phyloP scores from a whole-genome alignment of 2,113 vertebrate species.

The Nymphicus hollandicus region DNA sequence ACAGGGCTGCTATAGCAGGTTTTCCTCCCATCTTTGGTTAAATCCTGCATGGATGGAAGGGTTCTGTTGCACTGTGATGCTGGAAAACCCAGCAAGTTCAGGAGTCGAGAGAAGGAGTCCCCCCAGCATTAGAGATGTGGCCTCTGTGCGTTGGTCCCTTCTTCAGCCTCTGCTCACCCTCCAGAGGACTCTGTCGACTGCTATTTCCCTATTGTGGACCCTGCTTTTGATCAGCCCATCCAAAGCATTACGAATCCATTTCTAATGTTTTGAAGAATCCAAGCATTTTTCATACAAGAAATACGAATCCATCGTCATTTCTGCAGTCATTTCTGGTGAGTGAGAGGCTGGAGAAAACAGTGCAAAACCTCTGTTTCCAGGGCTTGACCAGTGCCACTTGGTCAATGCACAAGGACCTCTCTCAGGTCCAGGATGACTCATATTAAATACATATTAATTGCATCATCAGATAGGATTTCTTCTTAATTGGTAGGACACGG shows the following conservation, averaged over 20 bases:
- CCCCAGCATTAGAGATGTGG: fast-evolving
- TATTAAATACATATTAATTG: not conserved
- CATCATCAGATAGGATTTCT: not conserved
- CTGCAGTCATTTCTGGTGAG: not conserved
- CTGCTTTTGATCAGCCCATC: not conserved
- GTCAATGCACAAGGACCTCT: fast-evolving
- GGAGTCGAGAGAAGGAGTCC: not conserved
- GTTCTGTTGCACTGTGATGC: fast-evolving
- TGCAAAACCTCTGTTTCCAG: not conserved
- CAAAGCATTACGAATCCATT: not conserved
- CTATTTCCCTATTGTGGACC: not conserved
- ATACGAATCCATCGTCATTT: not conserved
- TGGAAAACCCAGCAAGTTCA: not conserved
- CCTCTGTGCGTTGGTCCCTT: not conserved
- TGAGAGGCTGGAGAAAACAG: not conserved
- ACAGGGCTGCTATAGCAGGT: not conserved
- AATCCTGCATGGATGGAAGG: not conserved
- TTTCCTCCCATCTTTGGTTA: not conserved
- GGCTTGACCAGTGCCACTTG: fast-evolving
- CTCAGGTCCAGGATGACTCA: not conserved
- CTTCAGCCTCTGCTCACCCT: not conserved
- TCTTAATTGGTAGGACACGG: not conserved
- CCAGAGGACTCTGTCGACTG: not conserved
- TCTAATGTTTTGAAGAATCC: not conserved
- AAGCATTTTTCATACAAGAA: not conserved